These are phyloP conservation scores for Burhinus oedicnemus DNA, from an alignment of 2,113 vertebrate genomes.

Conservation along the genomic window DNA sequence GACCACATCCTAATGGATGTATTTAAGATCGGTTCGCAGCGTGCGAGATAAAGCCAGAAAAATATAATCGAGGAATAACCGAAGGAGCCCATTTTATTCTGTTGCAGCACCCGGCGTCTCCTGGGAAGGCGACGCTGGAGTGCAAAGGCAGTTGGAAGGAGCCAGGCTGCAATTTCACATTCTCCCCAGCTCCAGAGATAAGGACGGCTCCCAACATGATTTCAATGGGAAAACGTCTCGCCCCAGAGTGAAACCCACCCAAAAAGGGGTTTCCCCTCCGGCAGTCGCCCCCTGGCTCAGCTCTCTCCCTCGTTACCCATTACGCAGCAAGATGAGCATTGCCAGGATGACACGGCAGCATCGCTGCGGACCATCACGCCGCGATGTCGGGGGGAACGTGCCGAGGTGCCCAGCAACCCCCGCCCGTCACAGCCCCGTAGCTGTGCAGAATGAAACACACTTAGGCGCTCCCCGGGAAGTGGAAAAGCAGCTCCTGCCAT, in stretches of 20 bases:
- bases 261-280: background rate
- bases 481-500: background rate
- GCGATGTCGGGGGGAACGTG: background rate
- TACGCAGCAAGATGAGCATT: background rate
- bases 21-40: fast-evolving
- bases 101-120: background rate
- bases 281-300: background rate
- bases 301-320: background rate
- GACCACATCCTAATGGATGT: fast-evolving
- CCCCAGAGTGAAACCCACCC: background rate
- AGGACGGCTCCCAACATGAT: background rate
- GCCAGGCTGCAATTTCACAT: too few species aligned
- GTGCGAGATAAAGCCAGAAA: background rate
- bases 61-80: background rate
- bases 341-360: background rate
- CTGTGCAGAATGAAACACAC: background rate
- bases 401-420: background rate
- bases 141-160: background rate
- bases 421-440: too few species aligned
- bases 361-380: background rate
- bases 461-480: fast-evolving
- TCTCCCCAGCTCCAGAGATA: background rate
- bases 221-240: background rate
- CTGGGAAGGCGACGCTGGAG: background rate
- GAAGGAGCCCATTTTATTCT: background rate